phyloP scores from a whole-genome alignment of 2,113 vertebrate species.

The Uria aalge region DNA sequence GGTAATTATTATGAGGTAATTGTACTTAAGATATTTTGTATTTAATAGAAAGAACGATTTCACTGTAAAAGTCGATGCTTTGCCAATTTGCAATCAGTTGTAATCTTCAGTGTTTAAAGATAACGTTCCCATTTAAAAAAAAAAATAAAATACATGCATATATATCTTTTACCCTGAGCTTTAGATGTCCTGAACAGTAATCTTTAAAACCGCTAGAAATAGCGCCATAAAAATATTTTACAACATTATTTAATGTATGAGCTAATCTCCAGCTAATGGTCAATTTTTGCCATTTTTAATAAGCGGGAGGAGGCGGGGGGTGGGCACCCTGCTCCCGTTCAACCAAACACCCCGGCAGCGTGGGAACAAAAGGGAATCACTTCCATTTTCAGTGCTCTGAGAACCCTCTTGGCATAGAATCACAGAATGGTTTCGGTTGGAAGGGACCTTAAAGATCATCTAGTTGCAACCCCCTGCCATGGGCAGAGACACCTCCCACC shows the following conservation, averaged over 20 bases:
- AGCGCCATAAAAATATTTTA: constrained; percentile 32
- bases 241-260: constrained; percentile 39
- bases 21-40: constrained; percentile 70
- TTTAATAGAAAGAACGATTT: constrained; percentile 68
- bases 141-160: background rate
- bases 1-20: constrained; percentile 81
- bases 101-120: constrained; percentile 63
- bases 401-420: background rate
- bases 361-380: background rate
- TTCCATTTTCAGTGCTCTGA: background rate
- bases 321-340: background rate
- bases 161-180: constrained; percentile 22
- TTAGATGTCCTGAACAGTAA: constrained; percentile 34
- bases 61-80: constrained; percentile 34
- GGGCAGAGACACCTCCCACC: background rate
- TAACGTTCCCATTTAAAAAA: constrained; percentile 34
- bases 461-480: background rate
- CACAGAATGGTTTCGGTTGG: background rate
- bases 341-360: background rate
- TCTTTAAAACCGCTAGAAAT: constrained; percentile 17
- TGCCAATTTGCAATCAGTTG: constrained; percentile 50
- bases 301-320: background rate
- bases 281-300: constrained; percentile 4
- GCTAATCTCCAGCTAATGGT: constrained; percentile 41
- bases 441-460: background rate